Conservation (phyloP, 2,888 invertebrate species). For the Diaphora mendica region DNA sequence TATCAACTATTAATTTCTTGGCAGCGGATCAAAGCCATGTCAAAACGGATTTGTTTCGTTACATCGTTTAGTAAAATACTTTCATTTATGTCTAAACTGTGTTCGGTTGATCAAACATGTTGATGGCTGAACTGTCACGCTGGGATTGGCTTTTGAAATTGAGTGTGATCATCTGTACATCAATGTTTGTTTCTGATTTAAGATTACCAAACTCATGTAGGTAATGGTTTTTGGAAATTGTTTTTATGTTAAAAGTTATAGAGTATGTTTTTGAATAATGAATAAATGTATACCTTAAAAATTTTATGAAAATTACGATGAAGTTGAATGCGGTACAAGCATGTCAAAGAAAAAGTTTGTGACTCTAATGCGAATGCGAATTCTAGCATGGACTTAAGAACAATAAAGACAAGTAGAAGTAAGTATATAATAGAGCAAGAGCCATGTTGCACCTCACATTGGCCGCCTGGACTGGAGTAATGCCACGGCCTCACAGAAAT, state of each 20-base stretch:
- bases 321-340: too few species aligned
- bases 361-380: too few species aligned
- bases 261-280: neutral
- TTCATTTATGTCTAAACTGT: conserved; percentile 1
- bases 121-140: neutral
- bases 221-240: neutral
- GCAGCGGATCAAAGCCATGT: conserved; percentile 44
- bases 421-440: too few species aligned
- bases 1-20: conserved; percentile 27
- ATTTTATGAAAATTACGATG: too few species aligned
- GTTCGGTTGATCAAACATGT: conserved; percentile 8
- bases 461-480: too few species aligned
- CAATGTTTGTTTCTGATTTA: neutral
- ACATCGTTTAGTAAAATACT: conserved; percentile 14
- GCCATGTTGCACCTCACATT: too few species aligned
- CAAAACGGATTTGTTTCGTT: conserved; percentile 15
- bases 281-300: too few species aligned
- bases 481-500: too few species aligned
- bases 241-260: neutral
- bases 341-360: too few species aligned
- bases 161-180: neutral
- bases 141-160: neutral
- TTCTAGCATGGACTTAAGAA: too few species aligned
- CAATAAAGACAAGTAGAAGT: too few species aligned
- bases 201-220: neutral